phyloP scores from a whole-genome alignment of 2,113 vertebrate genomes.

The Larimichthys polyactis region DNA sequence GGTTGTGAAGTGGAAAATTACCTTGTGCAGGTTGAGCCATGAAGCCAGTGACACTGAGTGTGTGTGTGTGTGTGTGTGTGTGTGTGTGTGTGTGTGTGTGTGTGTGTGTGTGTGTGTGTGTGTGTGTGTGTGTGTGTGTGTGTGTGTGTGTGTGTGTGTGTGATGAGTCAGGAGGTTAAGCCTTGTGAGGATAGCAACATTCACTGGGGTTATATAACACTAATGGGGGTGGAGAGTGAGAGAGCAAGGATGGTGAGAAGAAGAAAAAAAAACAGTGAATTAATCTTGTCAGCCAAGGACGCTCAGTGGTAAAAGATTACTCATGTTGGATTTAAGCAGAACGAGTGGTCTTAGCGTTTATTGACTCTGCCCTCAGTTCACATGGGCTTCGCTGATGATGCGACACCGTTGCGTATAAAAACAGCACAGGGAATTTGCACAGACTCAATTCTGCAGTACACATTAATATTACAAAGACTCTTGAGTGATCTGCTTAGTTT shows the following conservation, averaged over 20 bases:
- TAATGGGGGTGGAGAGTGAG: conserved; percentile 21
- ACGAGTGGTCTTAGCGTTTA: not conserved
- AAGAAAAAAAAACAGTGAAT: conserved; percentile 42
- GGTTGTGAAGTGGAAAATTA: not conserved
- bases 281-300: conserved; percentile 48
- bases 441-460: not conserved
- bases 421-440: too few relatives aligned
- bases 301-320: conserved; percentile 48
- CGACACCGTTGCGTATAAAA: too few relatives aligned
- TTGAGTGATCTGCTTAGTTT: not conserved
- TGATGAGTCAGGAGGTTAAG: conserved; percentile 61
- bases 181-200: conserved; percentile 39
- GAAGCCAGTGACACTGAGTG: conserved; percentile 23
- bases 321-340: conserved; percentile 36
- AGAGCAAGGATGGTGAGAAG: conserved; percentile 1
- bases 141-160: conserved; percentile 6
- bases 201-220: conserved; percentile 59
- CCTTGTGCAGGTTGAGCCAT: conserved; percentile 13
- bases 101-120: too few relatives aligned
- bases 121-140: too few relatives aligned
- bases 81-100: too few relatives aligned
- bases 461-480: not conserved
- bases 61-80: not conserved
- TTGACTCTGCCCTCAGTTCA: not conserved
- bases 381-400: not conserved